A percentile compares a stretch with the other conserved stretches of the same genome.
Evolutionary conservation across 2,888 invertebrate species (phyloP).

Genomic region (Metopia argyrocephala): DNA sequence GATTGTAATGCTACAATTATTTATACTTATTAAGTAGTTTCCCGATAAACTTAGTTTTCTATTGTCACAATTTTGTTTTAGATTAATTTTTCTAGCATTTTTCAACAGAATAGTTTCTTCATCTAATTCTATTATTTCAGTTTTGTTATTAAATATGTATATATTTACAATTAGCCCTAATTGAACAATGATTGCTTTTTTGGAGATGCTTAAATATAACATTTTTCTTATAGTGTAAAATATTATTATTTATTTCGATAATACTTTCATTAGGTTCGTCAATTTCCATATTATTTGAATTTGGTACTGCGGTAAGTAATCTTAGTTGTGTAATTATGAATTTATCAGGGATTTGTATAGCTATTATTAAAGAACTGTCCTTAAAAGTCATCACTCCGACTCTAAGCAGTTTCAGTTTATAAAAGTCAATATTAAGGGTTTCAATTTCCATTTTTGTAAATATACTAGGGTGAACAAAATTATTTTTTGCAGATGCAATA

Average conservation of each 20-base stretch:
- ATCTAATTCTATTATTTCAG: background rate
- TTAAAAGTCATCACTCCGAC: background rate
- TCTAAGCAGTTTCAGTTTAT: background rate
- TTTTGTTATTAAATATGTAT: constrained; percentile 20
- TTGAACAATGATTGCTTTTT: constrained; percentile 7
- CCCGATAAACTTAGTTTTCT: constrained; percentile 10
- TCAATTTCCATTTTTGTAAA: constrained; percentile 1
- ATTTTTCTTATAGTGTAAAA: constrained; percentile 19
- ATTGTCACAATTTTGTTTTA: constrained; percentile 6
- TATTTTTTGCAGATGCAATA: background rate
- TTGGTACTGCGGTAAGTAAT: constrained; percentile 5
- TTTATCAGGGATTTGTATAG: background rate
- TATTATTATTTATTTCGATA: constrained; percentile 20
- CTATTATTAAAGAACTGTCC: background rate
- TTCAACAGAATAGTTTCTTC: background rate
- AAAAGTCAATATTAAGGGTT: constrained; percentile 1
- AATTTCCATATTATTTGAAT: background rate
- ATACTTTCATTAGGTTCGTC: background rate
- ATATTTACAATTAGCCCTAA: constrained; percentile 14
- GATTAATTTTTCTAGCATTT: constrained; percentile 2
- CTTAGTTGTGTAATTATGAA: background rate
- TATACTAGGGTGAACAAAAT: constrained; percentile 1
- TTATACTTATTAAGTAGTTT: constrained; percentile 4
- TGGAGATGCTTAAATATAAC: constrained; percentile 9
- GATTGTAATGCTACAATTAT: background rate